A percentile compares a stretch with the other conserved stretches of the same genome.
phyloP scores from a whole-genome alignment of 2,888 invertebrate genomes.

The Patella pellucida region DNA sequence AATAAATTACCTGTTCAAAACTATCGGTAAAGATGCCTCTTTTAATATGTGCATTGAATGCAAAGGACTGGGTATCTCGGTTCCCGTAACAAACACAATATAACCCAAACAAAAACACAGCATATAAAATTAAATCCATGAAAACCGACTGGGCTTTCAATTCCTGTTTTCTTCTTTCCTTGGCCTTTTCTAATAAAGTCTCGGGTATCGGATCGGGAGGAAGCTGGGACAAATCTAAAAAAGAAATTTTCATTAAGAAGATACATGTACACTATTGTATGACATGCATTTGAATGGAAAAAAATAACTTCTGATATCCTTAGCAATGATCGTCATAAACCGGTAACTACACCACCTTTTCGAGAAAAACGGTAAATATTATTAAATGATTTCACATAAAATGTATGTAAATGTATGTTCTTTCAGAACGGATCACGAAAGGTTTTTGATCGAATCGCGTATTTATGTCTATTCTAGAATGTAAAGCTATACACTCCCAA shows the following conservation, averaged over 20 bases:
- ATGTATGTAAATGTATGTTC: too few relatives aligned
- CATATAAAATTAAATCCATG: constrained; percentile 36
- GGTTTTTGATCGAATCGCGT: too few relatives aligned
- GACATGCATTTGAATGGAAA: too few relatives aligned
- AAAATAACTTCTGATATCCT: too few relatives aligned
- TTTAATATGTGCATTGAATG: constrained; percentile 39
- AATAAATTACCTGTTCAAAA: constrained; percentile 33
- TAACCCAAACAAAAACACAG: constrained; percentile 49
- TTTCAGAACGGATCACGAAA: too few relatives aligned
- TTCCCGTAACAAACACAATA: constrained; percentile 50
- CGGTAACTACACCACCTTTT: too few relatives aligned
- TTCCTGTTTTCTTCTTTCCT: constrained; percentile 26
- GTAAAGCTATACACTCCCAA: too few relatives aligned
- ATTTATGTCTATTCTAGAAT: too few relatives aligned
- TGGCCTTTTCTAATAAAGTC: constrained; percentile 26
- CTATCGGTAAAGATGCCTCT: constrained; percentile 36
- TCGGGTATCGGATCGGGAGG: constrained; percentile 28
- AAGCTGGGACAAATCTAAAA: constrained; percentile 18
- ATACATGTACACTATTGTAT: too few relatives aligned
- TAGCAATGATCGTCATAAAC: too few relatives aligned
- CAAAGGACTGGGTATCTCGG: constrained; percentile 46
- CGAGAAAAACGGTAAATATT: too few relatives aligned
- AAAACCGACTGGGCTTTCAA: constrained; percentile 32
- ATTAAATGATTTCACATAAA: too few relatives aligned
- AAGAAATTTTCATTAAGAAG: background rate